Conservation (phyloP, 2,888 invertebrate species). For the Hemicrepidius hirtus region DNA sequence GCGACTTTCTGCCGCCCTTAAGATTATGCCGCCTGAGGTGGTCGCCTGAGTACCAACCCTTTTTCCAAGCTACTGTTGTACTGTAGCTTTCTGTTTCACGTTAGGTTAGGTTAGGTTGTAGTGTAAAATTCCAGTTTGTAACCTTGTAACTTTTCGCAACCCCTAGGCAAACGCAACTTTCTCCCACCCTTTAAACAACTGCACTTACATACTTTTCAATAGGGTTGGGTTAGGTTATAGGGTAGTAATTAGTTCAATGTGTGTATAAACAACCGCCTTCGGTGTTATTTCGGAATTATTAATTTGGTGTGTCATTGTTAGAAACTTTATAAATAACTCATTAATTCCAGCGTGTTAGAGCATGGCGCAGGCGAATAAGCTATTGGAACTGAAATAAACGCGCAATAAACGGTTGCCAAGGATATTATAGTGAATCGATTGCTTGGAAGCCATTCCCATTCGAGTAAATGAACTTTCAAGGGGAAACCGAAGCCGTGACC, state of each 20-base stretch:
- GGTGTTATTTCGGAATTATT: constrained; percentile 25
- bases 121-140: background rate
- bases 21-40: no score
- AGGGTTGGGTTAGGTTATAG: constrained; percentile 17
- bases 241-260: background rate
- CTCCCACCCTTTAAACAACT: no score
- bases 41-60: no score
- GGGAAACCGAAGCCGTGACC: constrained; percentile 69
- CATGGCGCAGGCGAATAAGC: constrained; percentile 36
- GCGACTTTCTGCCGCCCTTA: no score
- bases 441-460: constrained; percentile 61
- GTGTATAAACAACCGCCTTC: background rate
- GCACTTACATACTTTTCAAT: no score
- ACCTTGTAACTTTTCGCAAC: no score
- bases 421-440: constrained; percentile 61
- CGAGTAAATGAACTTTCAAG: constrained; percentile 69
- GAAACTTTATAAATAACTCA: constrained; percentile 41
- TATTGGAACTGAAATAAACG: constrained; percentile 56
- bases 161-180: no score
- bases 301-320: constrained; percentile 37
- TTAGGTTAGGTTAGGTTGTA: constrained; percentile 27
- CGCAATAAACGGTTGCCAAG: constrained; percentile 62
- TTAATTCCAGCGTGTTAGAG: constrained; percentile 33
- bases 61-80: no score
- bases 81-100: background rate